Conservation (phyloP, 2,113 vertebrate genomes). For the Carassius auratus region DNA sequence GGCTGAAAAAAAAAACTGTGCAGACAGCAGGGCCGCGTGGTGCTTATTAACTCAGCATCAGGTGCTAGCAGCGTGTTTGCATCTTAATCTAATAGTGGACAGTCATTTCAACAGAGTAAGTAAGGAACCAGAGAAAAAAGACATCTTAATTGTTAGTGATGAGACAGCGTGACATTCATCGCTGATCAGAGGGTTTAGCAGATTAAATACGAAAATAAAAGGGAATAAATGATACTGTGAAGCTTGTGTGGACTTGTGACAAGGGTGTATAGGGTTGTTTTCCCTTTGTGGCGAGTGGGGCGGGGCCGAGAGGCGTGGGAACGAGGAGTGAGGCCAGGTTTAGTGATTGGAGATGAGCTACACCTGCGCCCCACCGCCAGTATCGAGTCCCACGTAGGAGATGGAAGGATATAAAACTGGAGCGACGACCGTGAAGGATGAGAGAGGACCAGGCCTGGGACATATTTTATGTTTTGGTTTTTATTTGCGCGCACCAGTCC, state of each 20-base stretch:
- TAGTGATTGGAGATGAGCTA: too few species aligned
- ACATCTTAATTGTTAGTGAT: background rate
- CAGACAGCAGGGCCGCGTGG: conserved; percentile 2
- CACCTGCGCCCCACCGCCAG: too few species aligned
- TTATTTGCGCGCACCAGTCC: too few species aligned
- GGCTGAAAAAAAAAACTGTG: background rate
- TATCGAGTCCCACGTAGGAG: too few species aligned
- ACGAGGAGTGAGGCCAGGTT: too few species aligned
- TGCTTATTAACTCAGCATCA: conserved; percentile 30
- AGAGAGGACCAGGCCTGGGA: too few species aligned
- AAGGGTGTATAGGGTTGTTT: conserved; percentile 17
- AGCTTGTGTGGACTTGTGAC: conserved; percentile 35
- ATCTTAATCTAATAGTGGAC: conserved; percentile 5
- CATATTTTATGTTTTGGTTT: too few species aligned
- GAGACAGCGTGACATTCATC: background rate
- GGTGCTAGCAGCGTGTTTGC: conserved; percentile 2
- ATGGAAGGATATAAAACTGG: too few species aligned
- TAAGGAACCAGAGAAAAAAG: background rate
- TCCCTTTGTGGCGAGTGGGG: too few species aligned
- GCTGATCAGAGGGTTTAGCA: conserved; percentile 23
- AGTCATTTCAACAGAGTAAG: conserved; percentile 14
- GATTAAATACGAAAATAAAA: background rate
- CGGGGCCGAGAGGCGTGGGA: too few species aligned
- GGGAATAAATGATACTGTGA: background rate
- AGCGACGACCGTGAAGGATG: too few species aligned